Percentiles rank a stretch among this genome's conserved stretches.
phyloP scores from a whole-genome alignment of 2,113 vertebrate species.

The Melospiza melodia region DNA sequence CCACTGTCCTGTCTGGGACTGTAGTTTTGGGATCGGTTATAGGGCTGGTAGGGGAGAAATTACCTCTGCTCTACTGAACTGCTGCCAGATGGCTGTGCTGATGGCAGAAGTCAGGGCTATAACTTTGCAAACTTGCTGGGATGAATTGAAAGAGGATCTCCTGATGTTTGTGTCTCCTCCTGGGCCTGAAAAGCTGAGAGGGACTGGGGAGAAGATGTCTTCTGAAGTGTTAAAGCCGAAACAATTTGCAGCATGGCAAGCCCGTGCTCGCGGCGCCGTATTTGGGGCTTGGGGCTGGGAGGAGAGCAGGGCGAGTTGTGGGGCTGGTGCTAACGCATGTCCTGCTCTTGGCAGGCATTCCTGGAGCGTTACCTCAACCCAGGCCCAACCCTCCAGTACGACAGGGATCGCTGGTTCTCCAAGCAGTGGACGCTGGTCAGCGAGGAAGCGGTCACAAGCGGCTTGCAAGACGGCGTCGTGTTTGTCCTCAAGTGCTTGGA shows the following conservation, averaged over 20 bases:
- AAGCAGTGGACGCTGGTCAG: conserved; percentile 80
- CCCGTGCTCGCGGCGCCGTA: rapidly evolving
- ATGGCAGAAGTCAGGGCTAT: background rate
- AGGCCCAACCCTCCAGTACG: conserved; percentile 78
- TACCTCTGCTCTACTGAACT: background rate
- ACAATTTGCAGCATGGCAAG: background rate
- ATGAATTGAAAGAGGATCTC: background rate
- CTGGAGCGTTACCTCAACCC: conserved; percentile 80
- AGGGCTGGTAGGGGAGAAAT: background rate
- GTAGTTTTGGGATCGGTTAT: background rate
- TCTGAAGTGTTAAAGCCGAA: background rate
- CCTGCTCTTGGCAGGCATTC: conserved; percentile 73
- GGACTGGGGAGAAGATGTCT: background rate
- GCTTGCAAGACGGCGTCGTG: conserved; percentile 71
- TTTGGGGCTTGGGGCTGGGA: background rate
- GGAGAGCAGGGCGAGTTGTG: background rate
- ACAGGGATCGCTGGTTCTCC: conserved; percentile 78
- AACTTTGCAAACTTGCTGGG: background rate
- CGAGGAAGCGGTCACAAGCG: conserved; percentile 78
- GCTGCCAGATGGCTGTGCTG: background rate
- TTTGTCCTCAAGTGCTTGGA: conserved; percentile 82
- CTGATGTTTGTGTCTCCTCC: background rate
- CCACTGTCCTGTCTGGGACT: background rate
- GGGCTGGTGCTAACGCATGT: background rate
- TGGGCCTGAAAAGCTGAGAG: background rate